phyloP scores from a whole-genome alignment of 2,113 vertebrate genomes.

The Mormyrus lacerda region DNA sequence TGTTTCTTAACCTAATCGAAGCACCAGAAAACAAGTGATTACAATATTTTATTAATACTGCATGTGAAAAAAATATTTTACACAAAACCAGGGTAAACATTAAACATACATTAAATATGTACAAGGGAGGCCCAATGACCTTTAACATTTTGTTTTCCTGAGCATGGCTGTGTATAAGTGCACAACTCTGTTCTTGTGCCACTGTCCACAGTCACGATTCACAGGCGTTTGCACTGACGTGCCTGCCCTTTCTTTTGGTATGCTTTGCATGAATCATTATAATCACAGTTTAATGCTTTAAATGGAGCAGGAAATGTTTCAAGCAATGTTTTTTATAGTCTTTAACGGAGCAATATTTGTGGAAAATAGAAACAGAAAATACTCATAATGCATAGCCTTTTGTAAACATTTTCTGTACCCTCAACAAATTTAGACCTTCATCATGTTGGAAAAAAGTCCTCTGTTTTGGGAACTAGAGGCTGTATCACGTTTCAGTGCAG shows the following conservation, averaged over 20 bases:
- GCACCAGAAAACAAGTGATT: background rate
- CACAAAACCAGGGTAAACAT: background rate
- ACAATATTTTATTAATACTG: background rate
- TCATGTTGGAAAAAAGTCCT: background rate
- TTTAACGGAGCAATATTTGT: background rate
- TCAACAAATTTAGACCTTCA: background rate
- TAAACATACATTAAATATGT: background rate
- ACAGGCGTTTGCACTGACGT: background rate
- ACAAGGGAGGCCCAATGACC: background rate
- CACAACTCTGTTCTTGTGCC: background rate
- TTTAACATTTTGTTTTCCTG: background rate
- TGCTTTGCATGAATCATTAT: background rate
- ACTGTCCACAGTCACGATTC: background rate
- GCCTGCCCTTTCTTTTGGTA: background rate
- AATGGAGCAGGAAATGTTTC: background rate
- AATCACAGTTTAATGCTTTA: background rate
- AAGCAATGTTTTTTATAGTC: background rate
- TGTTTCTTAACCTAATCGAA: background rate
- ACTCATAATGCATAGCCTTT: background rate
- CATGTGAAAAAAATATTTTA: background rate
- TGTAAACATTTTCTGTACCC: background rate
- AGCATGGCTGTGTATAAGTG: background rate
- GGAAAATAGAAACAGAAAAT: background rate
- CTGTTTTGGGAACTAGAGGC: background rate
- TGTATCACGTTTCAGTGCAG: background rate